Base-by-base conservation (phyloP, 2,888 invertebrate species). In the Pediacus dermestoides region DNA sequence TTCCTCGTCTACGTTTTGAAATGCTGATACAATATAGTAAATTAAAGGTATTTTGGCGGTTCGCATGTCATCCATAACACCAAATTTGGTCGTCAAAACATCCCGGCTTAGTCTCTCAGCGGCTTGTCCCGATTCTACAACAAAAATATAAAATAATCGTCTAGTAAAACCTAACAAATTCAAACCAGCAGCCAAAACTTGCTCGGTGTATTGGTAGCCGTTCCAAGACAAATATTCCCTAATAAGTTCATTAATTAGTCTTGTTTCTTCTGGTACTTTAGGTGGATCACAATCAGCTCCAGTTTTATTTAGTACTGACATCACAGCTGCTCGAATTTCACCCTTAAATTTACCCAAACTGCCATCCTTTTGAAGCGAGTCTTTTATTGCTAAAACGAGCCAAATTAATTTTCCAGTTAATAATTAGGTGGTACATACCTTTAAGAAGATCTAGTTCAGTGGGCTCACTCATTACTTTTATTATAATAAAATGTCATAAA, bases 201-300 rank as follows among this genome's bases (percentile, higher is more conserved):
- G 66, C 39, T 68, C 68, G 0, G 81, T 77, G 49, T 82, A 82
- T 14, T 80, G 68, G 51, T 82, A 84, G 1, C 82, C 83, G 51
- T 81, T 81, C 83, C 83, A 84, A 48, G 77, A 74, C 2, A 84
- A 63, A 57, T 83, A 84, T 58, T 84, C 83, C 39, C 78, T 66
- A 3, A 84, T 72, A 0, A 84, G 67, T 57, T 82, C 81, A 52
- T 84, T 84, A 26, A 82, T 68, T 1, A 83, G 63, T 21, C 75
- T 43, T 1, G 68, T 70, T 50, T 70, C 69, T 26, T 66, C 63
- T 2, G 68, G 68, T 16, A 69, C 54, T 2, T 63, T 63, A 2
- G 60, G 58, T 3, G 56, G 54, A 16, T 58, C 58, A 2, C 45
- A 44, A 2, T 48, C 41, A n/a, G 53, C 48, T 3, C 51, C 39